These are phyloP conservation scores for Lutraria rhynchaena DNA, from an alignment of 1,140 invertebrate species.

Conservation along the genomic window DNA sequence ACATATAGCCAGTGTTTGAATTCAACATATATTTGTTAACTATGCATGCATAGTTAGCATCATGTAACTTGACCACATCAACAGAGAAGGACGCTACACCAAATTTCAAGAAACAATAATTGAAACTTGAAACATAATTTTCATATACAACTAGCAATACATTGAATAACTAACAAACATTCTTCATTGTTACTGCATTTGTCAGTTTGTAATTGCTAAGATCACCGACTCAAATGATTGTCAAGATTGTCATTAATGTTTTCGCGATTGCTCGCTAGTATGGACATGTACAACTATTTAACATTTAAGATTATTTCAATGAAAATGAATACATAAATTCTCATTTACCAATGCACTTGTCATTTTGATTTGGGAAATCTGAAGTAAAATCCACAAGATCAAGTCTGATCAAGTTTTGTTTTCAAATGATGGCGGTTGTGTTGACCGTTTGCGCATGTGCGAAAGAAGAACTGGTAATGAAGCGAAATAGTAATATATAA, in stretches of 20 bases:
- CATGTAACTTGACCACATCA: no score
- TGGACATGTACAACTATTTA: neutral
- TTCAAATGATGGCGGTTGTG: constrained; percentile 61
- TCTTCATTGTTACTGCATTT: neutral
- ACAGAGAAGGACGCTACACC: no score
- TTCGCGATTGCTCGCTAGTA: no score
- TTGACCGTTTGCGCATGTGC: constrained; percentile 37
- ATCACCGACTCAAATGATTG: neutral
- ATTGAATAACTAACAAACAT: neutral
- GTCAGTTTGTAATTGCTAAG: neutral
- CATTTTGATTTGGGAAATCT: neutral
- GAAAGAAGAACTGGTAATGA: no score
- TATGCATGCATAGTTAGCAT: no score
- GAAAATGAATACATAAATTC: neutral
- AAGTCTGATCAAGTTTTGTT: constrained; percentile 53
- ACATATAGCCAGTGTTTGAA: no score
- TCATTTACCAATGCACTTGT: constrained; percentile 43
- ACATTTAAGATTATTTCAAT: neutral
- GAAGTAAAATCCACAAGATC: neutral
- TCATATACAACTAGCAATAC: no score
- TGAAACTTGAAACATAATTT: no score
- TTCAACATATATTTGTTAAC: no score
- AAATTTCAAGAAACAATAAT: no score
- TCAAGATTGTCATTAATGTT: neutral
- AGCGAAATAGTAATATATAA: no score